A percentile compares a stretch with the other conserved stretches of the same genome.
Evolutionary conservation across 2,888 invertebrate genomes (phyloP).

Genomic region (Lomographa bimaculata): DNA sequence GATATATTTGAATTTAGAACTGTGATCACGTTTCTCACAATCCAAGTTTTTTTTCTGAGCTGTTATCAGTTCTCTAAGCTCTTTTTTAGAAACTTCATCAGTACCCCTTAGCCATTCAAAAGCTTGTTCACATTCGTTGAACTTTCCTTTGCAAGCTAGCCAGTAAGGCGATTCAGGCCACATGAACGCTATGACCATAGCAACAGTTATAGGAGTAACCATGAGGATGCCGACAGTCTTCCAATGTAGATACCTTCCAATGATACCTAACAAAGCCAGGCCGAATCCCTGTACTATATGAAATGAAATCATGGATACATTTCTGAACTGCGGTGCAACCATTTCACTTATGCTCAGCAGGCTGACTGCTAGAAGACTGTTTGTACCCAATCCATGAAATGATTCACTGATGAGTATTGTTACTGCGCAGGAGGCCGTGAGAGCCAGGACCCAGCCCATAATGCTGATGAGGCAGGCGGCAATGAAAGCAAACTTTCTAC

Average conservation of each 20-base stretch:
- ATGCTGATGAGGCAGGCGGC: slow-evolving; percentile 15
- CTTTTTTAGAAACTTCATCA: slow-evolving; percentile 22
- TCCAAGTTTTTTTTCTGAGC: slow-evolving; percentile 20
- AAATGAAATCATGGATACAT: slow-evolving; percentile 18
- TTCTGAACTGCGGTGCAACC: slow-evolving; percentile 22
- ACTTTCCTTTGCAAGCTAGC: slow-evolving; percentile 33
- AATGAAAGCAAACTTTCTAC: slow-evolving; percentile 21
- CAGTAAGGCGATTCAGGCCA: slow-evolving; percentile 36
- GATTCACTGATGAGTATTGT: slow-evolving; percentile 23
- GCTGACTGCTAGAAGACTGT: slow-evolving; percentile 19
- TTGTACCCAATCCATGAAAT: slow-evolving; percentile 25
- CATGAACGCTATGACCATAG: slow-evolving; percentile 14
- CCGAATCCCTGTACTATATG: slow-evolving; percentile 26
- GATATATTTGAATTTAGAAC: not conserved
- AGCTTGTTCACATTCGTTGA: slow-evolving; percentile 23
- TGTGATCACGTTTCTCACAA: not conserved
- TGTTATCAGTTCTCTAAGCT: slow-evolving; percentile 22
- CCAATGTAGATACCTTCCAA: slow-evolving; percentile 25
- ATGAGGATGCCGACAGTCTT: slow-evolving; percentile 20
- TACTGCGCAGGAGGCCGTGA: slow-evolving; percentile 6
- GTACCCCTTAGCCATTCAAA: slow-evolving; percentile 32
- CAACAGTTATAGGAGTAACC: slow-evolving; percentile 15
- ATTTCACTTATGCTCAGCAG: slow-evolving; percentile 24
- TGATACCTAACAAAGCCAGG: slow-evolving; percentile 23
- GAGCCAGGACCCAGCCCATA: slow-evolving; percentile 24